Base-by-base conservation (phyloP, 2,113 vertebrate genomes). In the Dasyornis broadbenti region DNA sequence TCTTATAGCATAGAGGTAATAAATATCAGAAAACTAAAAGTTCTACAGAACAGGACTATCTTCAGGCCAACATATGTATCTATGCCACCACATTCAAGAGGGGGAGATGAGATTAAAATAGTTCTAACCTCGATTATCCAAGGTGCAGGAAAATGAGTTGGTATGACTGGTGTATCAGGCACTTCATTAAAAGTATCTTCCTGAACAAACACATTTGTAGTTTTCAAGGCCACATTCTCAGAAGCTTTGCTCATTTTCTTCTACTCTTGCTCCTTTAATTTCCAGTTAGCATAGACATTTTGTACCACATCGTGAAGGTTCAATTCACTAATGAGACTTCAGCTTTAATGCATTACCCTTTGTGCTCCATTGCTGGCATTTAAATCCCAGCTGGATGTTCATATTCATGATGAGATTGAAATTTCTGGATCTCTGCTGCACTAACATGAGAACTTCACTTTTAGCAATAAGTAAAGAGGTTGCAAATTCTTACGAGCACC, bases 311-410 rank as follows among this genome's bases (percentile, higher is more conserved):
- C 0, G 0, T 1, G 13, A 65, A 82, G 11, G 27, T 82, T 86
- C 37, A 37, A 85, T 65, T 89, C n/a, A 30, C 72, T 96, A 89
- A 80, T 64, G 49, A 94, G 82, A 90, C 88, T 82, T 77, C 45
- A 77, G 56, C 70, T 89, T 86, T 59, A 84, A 64, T 22, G 22
- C 42, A 71, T 86, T 86, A 89, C 37, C 24, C 73, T 90, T 92
- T 77, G 77, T 2, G 21, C 63, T 94, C 59, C 13, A 3, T 54
- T 3, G 1, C 66, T 75, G 59, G 49, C 72, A 94, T 91, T 95
- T 80, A 90, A 96, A 82, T 80, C 91, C 84, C 93, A 96, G 59
- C 63, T 96, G 94, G 84, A 92, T 93, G 92, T 90, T 94, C 72
- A 84, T 77, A 94, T 89, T 92, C 85, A 90, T 94, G 68, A 91